Base-by-base conservation (phyloP, 2,888 invertebrate species). In the Scrobipalpa costella region DNA sequence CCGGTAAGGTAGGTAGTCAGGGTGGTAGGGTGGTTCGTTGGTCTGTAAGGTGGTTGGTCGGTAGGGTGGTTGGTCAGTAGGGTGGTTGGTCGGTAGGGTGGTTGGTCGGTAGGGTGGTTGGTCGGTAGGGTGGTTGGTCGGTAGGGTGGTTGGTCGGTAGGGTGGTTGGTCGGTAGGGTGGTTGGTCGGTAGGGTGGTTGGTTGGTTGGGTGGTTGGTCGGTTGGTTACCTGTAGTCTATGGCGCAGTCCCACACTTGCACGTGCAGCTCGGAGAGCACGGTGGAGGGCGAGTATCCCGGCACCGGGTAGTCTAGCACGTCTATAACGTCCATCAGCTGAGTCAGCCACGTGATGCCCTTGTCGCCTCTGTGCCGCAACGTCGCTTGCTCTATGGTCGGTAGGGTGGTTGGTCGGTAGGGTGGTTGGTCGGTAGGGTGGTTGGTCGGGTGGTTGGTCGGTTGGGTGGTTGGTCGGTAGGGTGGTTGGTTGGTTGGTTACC, bases 181-280 rank as follows among this genome's bases (percentile, higher is more conserved):
- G 27, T 27, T 27, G 27, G 2, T 27, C 27, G 27, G 27, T 13
- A 38, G 2, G 38, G 38, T 38, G 38, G 13, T 38, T 2, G 27
- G 38, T 38, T 7, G 38, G 38, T 38, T 5, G 8, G 38, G 38
- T 8, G 8, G 8, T 13, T 38, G 8, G 27, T 27, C 27, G 13
- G 40, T 11, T 40, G 11, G 1, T 15, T 44, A 44, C 97, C 96
- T 94, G 83, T 98, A 98, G 85, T 98, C 98, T 5, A 98, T 93
- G 19, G 96, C 95, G 83, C 97, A 97, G 78, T 97, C 96, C 94
- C 96, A 94, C 1, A 98, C 88, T 83, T 98, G 97, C 19, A 98
- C 93, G 84, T 99, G 98, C 64, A 99, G 88, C 85, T 98, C 98
- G 0, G 98, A 98, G 3, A 98, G 90, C 60, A 98, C 95, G 33